Percentiles rank a stretch among this genome's conserved stretches.
Evolutionary conservation across 1,140 invertebrate species (phyloP).

Genomic region (Lasioglossum albipes): DNA sequence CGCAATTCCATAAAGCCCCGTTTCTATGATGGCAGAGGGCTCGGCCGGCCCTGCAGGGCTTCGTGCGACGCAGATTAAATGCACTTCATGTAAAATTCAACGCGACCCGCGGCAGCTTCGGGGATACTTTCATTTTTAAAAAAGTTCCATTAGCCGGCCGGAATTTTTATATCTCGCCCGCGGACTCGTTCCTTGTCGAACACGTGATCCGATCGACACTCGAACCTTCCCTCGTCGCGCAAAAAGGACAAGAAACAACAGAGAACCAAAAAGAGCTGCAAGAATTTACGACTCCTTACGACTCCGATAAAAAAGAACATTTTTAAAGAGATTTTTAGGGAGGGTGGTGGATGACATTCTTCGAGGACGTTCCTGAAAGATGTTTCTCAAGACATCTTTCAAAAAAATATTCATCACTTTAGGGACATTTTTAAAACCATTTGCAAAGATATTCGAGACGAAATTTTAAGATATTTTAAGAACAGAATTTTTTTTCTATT

Average conservation of each 20-base stretch:
- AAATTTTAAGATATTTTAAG: no score
- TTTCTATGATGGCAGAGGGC: constrained; percentile 42
- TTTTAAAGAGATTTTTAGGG: no score
- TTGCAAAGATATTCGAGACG: no score
- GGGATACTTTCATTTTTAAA: constrained; percentile 34
- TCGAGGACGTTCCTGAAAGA: no score
- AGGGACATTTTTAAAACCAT: no score
- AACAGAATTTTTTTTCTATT: no score
- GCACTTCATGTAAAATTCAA: constrained; percentile 58
- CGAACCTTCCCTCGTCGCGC: neutral
- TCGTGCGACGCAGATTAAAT: constrained; percentile 56
- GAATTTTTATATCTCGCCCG: neutral
- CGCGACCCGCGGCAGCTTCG: constrained; percentile 21
- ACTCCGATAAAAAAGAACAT: no score
- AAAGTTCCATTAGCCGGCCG: constrained; percentile 22
- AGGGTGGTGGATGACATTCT: no score
- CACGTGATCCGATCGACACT: neutral
- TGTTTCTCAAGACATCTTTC: no score
- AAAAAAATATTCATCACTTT: no score
- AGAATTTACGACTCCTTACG: no score
- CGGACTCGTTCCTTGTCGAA: neutral
- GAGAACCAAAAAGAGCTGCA: neutral
- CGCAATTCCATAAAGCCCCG: constrained; percentile 47
- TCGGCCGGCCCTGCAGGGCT: constrained; percentile 46
- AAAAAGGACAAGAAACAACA: no score